Evolutionary conservation across 2,888 invertebrate genomes (phyloP).

Genomic region (Sminthurides aquaticus): DNA sequence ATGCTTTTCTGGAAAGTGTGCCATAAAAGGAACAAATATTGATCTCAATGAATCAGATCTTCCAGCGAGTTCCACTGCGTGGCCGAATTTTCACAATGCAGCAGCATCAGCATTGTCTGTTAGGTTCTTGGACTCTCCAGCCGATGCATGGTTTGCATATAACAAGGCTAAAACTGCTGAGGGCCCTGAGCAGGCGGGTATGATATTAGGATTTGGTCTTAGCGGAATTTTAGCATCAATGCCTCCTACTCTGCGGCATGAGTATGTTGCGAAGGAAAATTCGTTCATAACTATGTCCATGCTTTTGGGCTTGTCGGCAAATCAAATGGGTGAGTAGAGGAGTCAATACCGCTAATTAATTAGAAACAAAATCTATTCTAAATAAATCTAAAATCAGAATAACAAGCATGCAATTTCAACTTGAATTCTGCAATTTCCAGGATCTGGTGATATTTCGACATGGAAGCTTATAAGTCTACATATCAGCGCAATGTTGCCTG

Average conservation of each 20-base stretch:
- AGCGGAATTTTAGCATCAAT: conserved; percentile 40
- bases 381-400: too few relatives aligned
- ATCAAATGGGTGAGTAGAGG: conserved; percentile 35
- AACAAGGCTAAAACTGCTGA: conserved; percentile 40
- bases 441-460: conserved; percentile 40
- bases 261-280: conserved; percentile 42
- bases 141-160: conserved; percentile 42
- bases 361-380: not conserved
- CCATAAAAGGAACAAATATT: conserved; percentile 36
- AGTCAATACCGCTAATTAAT: not conserved
- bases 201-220: conserved; percentile 42
- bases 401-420: not conserved
- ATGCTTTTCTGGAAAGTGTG: conserved; percentile 40
- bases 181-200: conserved; percentile 42
- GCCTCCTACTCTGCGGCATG: conserved; percentile 42
- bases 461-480: conserved; percentile 43
- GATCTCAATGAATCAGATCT: conserved; percentile 40
- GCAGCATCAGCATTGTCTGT: conserved; percentile 39
- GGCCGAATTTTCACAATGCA: conserved; percentile 42
- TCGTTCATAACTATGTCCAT: conserved; percentile 42
- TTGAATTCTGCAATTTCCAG: conserved; percentile 15
- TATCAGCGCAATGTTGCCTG: conserved; percentile 42
- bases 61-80: conserved; percentile 28
- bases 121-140: conserved; percentile 35
- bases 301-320: conserved; percentile 39